Conservation (phyloP, 1,140 invertebrate genomes). For the Drosophila kurseongensis region DNA sequence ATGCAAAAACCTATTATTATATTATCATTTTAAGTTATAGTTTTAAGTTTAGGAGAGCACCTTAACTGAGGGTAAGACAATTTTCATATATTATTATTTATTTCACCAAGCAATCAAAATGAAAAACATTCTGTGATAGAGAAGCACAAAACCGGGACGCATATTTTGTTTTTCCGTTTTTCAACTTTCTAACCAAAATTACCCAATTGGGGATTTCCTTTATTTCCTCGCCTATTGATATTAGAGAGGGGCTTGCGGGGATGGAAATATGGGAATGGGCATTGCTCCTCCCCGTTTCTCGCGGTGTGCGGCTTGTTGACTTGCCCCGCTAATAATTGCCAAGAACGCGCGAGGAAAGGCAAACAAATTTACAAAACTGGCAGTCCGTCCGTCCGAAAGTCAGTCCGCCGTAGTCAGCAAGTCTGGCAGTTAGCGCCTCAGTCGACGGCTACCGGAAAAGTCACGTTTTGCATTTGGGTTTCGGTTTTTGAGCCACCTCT, state of each 20-base stretch:
- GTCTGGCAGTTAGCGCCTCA: slow-evolving; percentile 51
- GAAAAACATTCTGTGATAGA: neutral
- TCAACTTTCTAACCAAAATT: neutral
- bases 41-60: too few relatives aligned
- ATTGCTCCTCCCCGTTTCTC: neutral
- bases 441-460: slow-evolving; percentile 61
- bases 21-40: too few relatives aligned
- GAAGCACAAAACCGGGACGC: too few relatives aligned
- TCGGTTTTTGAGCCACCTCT: slow-evolving; percentile 11
- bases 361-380: slow-evolving; percentile 70
- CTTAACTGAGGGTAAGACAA: too few relatives aligned
- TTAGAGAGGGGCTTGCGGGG: slow-evolving; percentile 36
- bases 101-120: too few relatives aligned
- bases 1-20: too few relatives aligned
- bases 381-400: slow-evolving; percentile 10
- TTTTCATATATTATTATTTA: too few relatives aligned
- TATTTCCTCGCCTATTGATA: slow-evolving; percentile 47
- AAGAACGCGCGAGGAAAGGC: slow-evolving; percentile 52
- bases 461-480: slow-evolving; percentile 73
- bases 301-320: slow-evolving; percentile 55
- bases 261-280: neutral
- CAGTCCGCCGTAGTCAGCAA: slow-evolving; percentile 36
- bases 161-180: slow-evolving; percentile 7
- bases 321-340: slow-evolving; percentile 56
- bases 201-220: slow-evolving; percentile 21